Percentiles rank a stretch among this genome's conserved stretches.
phyloP scores from a whole-genome alignment of 2,888 invertebrate genomes.

The Gari tellinella region DNA sequence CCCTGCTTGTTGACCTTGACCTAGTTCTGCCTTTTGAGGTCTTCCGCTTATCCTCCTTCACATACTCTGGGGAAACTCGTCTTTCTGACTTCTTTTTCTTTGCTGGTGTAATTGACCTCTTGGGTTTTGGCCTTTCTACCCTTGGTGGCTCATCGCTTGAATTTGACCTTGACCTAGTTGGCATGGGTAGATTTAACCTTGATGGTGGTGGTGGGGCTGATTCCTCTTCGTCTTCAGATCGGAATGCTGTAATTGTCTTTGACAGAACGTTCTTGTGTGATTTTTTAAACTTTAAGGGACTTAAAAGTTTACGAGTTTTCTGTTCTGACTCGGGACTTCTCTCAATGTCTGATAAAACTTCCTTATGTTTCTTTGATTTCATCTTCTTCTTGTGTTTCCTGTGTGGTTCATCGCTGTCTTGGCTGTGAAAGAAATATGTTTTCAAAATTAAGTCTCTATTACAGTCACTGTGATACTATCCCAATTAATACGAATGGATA shows the following conservation, averaged over 20 bases:
- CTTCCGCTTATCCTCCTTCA: conserved; percentile 49
- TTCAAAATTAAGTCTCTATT: too few relatives aligned
- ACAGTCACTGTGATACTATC: too few relatives aligned
- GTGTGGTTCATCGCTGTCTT: conserved; percentile 62
- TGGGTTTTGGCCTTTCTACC: conserved; percentile 38
- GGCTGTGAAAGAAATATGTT: conserved; percentile 35
- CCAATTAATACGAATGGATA: too few relatives aligned
- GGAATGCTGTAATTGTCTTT: conserved; percentile 53
- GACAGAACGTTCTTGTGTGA: conserved; percentile 43
- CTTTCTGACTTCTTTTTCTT: conserved; percentile 49
- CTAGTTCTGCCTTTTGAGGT: conserved; percentile 52
- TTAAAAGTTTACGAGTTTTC: conserved; percentile 54
- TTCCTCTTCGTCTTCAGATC: conserved; percentile 56
- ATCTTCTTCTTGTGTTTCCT: conserved; percentile 71
- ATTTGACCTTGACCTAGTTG: conserved; percentile 56
- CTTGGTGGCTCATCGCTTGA: conserved; percentile 45
- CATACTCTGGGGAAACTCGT: conserved; percentile 49
- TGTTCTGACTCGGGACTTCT: conserved; percentile 38
- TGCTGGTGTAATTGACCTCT: conserved; percentile 40
- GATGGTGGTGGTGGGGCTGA: conserved; percentile 25
- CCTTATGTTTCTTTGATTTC: conserved; percentile 55
- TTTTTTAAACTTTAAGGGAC: conserved; percentile 60
- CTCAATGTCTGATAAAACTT: conserved; percentile 49
- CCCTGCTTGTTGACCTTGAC: conserved; percentile 59
- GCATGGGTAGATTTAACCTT: conserved; percentile 35